A percentile compares a stretch with the other conserved stretches of the same genome.
Evolutionary conservation across 2,797 vertebrate species (phyloP).

Genomic region (Lerista edwardsae): DNA sequence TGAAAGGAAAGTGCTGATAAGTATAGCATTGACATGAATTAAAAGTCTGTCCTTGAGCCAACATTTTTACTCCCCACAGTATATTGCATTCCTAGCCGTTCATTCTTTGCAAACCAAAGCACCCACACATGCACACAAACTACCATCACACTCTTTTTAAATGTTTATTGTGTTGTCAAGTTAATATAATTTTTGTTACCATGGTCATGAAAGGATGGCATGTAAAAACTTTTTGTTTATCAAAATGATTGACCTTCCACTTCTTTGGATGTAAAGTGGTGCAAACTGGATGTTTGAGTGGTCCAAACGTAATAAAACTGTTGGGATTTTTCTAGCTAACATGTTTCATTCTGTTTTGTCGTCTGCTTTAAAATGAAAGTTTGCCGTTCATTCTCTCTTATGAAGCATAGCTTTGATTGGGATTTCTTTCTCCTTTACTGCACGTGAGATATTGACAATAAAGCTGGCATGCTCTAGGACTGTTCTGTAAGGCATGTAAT

Average conservation of each 20-base stretch:
- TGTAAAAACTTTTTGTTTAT: not conserved
- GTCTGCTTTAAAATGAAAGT: not conserved
- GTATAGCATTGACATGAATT: not conserved
- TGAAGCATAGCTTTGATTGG: not conserved
- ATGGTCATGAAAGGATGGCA: not conserved
- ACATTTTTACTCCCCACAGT: not conserved
- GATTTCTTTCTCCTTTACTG: not conserved
- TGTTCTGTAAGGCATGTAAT: not conserved
- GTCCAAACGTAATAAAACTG: not conserved
- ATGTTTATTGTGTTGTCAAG: not conserved
- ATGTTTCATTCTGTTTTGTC: not conserved
- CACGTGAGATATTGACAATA: not conserved
- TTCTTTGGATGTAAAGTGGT: not conserved
- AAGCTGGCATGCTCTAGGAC: not conserved
- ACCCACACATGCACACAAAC: not conserved
- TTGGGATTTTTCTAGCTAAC: not conserved
- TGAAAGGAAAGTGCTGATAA: not conserved
- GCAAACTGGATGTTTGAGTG: too few relatives aligned
- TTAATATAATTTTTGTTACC: not conserved
- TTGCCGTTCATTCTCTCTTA: not conserved
- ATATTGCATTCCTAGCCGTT: not conserved
- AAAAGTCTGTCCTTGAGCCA: conserved; percentile 15
- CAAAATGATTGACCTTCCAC: not conserved
- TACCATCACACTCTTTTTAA: not conserved
- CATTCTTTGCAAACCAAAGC: not conserved